Conservation (phyloP, 2,113 vertebrate species). For the Phoxinus phoxinus region DNA sequence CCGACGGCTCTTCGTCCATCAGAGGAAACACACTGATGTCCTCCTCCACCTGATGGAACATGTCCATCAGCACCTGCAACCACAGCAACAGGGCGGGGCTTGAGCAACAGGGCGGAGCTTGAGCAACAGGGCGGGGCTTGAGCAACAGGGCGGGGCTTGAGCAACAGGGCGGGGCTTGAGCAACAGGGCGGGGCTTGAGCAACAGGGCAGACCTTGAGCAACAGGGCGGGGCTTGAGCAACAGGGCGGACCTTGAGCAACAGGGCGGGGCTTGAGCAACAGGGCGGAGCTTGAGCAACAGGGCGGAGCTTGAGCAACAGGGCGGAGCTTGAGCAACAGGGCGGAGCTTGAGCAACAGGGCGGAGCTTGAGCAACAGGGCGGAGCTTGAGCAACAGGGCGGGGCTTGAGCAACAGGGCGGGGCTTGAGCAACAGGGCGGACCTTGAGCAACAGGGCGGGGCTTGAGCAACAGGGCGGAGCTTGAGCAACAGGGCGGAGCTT, state of each 20-base stretch:
- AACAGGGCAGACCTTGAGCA: no score
- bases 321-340: no score
- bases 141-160: not conserved
- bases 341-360: not conserved
- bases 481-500: not conserved
- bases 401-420: no score
- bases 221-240: not conserved
- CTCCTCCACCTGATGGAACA: slow-evolving; percentile 98
- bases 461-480: not conserved
- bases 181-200: not conserved
- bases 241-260: no score
- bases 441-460: not conserved
- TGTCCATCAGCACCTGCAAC: slow-evolving; percentile 93
- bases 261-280: not conserved
- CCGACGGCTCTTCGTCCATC: slow-evolving; percentile 92
- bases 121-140: not conserved
- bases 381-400: not conserved
- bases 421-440: no score
- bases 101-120: no score
- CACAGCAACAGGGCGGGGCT: not conserved
- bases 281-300: not conserved
- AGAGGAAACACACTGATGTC: slow-evolving; percentile 89
- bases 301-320: not conserved
- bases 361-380: not conserved
- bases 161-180: not conserved